Conservation (phyloP, 1,140 invertebrate genomes). For the Homalodisca vitripennis region DNA sequence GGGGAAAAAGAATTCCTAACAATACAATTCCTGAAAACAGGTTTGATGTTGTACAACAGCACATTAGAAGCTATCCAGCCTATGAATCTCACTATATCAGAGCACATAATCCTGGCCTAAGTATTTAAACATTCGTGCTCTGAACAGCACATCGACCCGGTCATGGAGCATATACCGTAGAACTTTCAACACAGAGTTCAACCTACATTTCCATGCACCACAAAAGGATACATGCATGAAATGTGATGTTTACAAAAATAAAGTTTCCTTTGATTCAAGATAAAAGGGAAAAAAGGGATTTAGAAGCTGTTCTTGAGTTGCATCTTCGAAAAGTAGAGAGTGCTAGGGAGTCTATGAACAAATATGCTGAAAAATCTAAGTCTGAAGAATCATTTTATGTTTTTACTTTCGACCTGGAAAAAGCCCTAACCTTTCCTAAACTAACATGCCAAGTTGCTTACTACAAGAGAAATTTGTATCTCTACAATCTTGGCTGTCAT, state of each 20-base stretch:
- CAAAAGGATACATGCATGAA: slow-evolving; percentile 42
- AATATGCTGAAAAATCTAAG: background rate
- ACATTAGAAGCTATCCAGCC: slow-evolving; percentile 32
- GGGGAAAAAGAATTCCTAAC: slow-evolving; percentile 16
- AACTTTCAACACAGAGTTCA: slow-evolving; percentile 34
- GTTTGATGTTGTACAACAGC: slow-evolving; percentile 24
- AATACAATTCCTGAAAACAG: slow-evolving; percentile 31
- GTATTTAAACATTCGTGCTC: slow-evolving; percentile 42
- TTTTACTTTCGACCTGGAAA: slow-evolving; percentile 28
- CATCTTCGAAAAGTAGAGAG: slow-evolving; percentile 26
- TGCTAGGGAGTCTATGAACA: background rate
- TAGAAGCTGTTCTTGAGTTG: slow-evolving; percentile 13
- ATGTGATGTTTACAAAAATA: slow-evolving; percentile 31
- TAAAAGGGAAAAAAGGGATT: background rate
- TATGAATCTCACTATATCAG: slow-evolving; percentile 34
- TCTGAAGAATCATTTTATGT: background rate
- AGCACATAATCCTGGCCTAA: slow-evolving; percentile 37
- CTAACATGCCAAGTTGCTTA: slow-evolving; percentile 27
- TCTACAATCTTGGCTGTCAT: slow-evolving; percentile 37
- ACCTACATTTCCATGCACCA: slow-evolving; percentile 41
- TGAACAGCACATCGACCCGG: slow-evolving; percentile 7
- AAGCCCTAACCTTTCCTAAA: slow-evolving; percentile 33
- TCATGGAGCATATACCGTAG: slow-evolving; percentile 34
- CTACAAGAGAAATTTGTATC: slow-evolving; percentile 36
- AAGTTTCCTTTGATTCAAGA: background rate